Conservation (phyloP, 1,140 invertebrate genomes). For the Melipona quadrifasciata region DNA sequence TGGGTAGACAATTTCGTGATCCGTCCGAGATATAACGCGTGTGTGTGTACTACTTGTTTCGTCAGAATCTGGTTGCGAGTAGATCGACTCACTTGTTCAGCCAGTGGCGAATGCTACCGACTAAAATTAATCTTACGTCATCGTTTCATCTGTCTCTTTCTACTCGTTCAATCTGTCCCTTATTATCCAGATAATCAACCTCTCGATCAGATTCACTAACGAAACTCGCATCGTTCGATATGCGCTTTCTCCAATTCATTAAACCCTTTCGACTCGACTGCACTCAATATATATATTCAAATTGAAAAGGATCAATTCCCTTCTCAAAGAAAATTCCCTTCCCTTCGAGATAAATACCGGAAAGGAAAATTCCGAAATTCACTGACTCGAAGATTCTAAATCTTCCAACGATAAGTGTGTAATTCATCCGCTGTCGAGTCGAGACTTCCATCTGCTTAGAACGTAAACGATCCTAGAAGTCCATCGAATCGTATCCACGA, state of each 20-base stretch:
- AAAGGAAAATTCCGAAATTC: too few relatives aligned
- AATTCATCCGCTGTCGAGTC: not conserved
- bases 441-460: not conserved
- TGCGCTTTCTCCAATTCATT: not conserved
- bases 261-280: not conserved
- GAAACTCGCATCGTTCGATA: too few relatives aligned
- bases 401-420: not conserved
- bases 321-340: not conserved
- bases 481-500: not conserved
- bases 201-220: not conserved
- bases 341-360: too few relatives aligned
- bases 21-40: not conserved
- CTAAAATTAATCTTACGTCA: not conserved
- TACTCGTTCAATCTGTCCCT: not conserved
- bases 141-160: too few relatives aligned
- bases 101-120: not conserved
- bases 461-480: not conserved
- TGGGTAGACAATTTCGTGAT: not conserved
- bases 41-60: not conserved
- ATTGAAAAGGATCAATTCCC: not conserved
- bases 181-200: not conserved
- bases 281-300: not conserved
- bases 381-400: too few relatives aligned
- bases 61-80: not conserved
- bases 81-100: not conserved